Base-by-base conservation (phyloP, 1,140 invertebrate species). In the Thaumatotibia leucotreta region DNA sequence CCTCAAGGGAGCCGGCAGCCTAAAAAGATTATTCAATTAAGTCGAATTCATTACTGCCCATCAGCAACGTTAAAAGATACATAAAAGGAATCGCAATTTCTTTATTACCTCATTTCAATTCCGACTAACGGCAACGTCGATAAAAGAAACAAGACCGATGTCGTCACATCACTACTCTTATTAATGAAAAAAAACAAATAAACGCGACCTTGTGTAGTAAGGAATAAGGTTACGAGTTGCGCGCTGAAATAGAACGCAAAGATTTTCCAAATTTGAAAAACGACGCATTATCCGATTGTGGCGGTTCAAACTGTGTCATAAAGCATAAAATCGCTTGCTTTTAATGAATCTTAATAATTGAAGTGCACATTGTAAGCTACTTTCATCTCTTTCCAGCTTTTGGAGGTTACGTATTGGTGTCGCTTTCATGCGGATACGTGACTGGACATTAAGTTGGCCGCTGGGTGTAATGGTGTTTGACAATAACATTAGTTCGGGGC, bases 401-500 rank as follows among this genome's bases (percentile, higher is more conserved):
- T 58, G n/a, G n/a, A 32, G 63, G 45, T 29, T 32, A 24, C 65
- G 74, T 80, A 70, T 63, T 1, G 17, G 61, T 39, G 31, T 83
- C 79, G 68, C 77, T 24, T 64, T 74, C 63, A 23, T 65, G 52
- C 69, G 35, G 64, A 69, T 86, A 87, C 86, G 85, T 89, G 86
- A 84, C 86, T 79, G 83, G 79, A 83, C 84, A 88, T 89, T 82
- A 76, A 77, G 80, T 86, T 84, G 77, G 70, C 78, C 77, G 79
- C 82, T 87, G 70, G 78, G 75, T 75, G 82, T 88, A 87, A 89
- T 88, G 77, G 82, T 77, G 82, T 85, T 89, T 84, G 86, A 88
- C 85, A 88, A 89, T 88, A 86, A 88, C 84, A 86, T 88, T 86
- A 88, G 83, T 86, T 83, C 75, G 76, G 79, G 80, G 75, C 82